Evolutionary conservation across 2,113 vertebrate species (phyloP), one percentile per base, ranked within the genome.

Genomic region (Paedocypris sp.): DNA sequence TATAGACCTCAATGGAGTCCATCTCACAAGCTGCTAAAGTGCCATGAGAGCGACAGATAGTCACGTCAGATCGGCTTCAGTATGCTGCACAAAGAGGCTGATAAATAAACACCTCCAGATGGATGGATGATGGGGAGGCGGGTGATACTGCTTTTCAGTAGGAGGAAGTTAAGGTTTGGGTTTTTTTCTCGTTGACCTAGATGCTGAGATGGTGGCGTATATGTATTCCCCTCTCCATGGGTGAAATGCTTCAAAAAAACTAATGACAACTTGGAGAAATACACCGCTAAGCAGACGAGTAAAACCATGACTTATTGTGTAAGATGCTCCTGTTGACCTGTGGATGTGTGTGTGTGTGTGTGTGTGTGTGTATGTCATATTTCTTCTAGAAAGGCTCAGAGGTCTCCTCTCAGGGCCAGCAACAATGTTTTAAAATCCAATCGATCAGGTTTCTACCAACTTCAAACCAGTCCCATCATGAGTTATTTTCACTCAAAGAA

Each of bases 21-120:
- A n/a, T n/a, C n/a, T n/a, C n/a, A n/a, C n/a, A n/a, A n/a, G 33
- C 19, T 53, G 23, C n/a, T 22, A 19, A 25, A 25, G 32, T 8
- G 51, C 13, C 3, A 13, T 16, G 25, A 4, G 35, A 52, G 25
- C 9, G 12, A 43, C 9, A 45, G 47, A 53, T 9, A 23, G 43
- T 60, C 31, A 48, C 47, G 45, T 64, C 42, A 47, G 38, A 25
- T 36, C 12, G 38, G 18, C 41, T 51, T 47, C 20, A 36, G 41
- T 57, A 33, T 50, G 33, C 45, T 60, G 56, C 38, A 29, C 54
- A 49, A 64, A 48, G 46, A 46, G 53, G 28, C 29, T 47, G 42
- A 47, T 49, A 69, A 65, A 64, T 42, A 64, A 64, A 69, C 61
- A 63, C 67, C 67, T 63, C 56, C 67, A 32, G 48, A 60, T 45